Percentiles rank a stretch among this genome's conserved stretches.
These are phyloP conservation scores for Oscarella lobularis DNA, from an alignment of 37 sponge, comb jelly and placozoan species.

Conservation along the genomic window DNA sequence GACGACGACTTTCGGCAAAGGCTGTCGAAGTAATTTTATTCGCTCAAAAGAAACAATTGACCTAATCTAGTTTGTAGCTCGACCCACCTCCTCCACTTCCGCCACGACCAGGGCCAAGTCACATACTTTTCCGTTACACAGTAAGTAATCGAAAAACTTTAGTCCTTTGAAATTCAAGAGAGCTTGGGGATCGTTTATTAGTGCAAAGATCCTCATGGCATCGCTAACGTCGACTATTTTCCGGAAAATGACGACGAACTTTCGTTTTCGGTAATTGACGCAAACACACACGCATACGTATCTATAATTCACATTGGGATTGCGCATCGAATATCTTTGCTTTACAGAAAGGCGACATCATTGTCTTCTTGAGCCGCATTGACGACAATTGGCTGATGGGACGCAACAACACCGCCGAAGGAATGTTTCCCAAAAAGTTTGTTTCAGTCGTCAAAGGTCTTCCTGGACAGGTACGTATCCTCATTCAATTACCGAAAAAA, in stretches of 20 bases:
- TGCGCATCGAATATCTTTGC: not conserved
- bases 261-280: not conserved
- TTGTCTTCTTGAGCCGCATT: not conserved
- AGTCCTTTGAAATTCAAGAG: too few relatives aligned
- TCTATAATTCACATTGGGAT: too few relatives aligned
- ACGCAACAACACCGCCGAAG: not conserved
- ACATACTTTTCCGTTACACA: too few relatives aligned
- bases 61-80: too few relatives aligned
- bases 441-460: not conserved
- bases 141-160: too few relatives aligned
- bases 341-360: not conserved
- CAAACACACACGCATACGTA: too few relatives aligned
- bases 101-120: too few relatives aligned
- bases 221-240: not conserved
- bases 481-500: not conserved
- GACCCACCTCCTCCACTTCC: too few relatives aligned
- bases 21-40: too few relatives aligned
- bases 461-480: not conserved
- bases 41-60: too few relatives aligned
- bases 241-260: not conserved
- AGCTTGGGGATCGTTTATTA: too few relatives aligned
- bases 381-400: conserved; percentile 7
- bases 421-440: not conserved
- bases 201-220: not conserved
- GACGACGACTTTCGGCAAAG: too few relatives aligned